Evolutionary conservation across 2,888 invertebrate species (phyloP).

Genomic region (Xylocampa areola): DNA sequence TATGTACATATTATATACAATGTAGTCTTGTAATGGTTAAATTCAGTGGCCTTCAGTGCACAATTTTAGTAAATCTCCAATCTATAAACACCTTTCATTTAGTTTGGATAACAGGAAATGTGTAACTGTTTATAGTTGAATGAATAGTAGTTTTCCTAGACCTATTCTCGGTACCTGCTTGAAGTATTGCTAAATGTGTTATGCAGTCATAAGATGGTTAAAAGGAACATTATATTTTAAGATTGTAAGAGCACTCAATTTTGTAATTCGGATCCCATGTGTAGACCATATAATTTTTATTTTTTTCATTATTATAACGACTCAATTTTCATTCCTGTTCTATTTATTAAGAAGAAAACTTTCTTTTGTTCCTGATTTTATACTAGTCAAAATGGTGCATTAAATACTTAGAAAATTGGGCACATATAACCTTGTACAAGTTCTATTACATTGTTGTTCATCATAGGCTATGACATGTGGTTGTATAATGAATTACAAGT

Average conservation of each 20-base stretch:
- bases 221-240: no score
- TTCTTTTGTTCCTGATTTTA: no score
- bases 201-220: not conserved
- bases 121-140: not conserved
- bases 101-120: constrained; percentile 3
- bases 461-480: not conserved
- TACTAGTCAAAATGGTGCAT: no score
- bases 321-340: no score
- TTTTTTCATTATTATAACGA: no score
- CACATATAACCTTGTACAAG: no score
- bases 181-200: not conserved
- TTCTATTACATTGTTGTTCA: not conserved
- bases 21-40: not conserved
- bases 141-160: constrained; percentile 1
- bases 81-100: constrained; percentile 13
- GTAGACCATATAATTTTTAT: no score
- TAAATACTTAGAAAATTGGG: no score
- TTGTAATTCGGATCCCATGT: no score
- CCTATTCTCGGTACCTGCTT: not conserved
- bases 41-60: constrained; percentile 5
- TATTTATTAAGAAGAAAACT: no score
- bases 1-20: not conserved
- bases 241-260: no score
- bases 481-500: not conserved
- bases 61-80: constrained; percentile 1